phyloP scores from a whole-genome alignment of 2,888 invertebrate genomes.

The Caenorhabditis panamensis region DNA sequence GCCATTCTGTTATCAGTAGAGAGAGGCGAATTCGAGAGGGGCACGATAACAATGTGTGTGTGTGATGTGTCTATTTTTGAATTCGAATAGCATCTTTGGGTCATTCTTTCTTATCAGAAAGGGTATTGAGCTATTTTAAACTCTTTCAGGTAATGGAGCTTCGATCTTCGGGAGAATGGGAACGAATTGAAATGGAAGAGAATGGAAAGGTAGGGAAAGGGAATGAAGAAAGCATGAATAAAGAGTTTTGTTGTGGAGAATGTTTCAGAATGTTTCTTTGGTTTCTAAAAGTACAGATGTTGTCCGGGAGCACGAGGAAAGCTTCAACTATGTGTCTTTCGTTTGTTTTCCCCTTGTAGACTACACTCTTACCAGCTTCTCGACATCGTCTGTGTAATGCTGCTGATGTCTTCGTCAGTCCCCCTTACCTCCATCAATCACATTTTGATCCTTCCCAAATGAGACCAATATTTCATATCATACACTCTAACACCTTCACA shows the following conservation, averaged over 20 bases:
- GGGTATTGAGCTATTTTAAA: constrained; percentile 16
- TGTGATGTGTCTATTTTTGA: constrained; percentile 14
- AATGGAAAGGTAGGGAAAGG: neutral
- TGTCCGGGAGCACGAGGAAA: too few species aligned
- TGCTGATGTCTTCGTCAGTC: too few species aligned
- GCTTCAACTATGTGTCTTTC: too few species aligned
- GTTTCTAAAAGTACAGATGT: too few species aligned
- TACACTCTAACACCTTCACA: neutral
- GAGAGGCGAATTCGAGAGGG: neutral
- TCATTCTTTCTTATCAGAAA: constrained; percentile 3
- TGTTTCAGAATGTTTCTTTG: neutral
- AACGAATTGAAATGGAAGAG: constrained; percentile 15
- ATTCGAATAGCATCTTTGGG: too few species aligned
- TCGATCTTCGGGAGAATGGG: constrained; percentile 51
- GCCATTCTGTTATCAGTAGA: constrained; percentile 37
- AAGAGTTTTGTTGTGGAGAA: neutral
- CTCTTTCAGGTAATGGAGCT: constrained; percentile 39
- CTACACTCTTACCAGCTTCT: too few species aligned
- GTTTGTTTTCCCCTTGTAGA: too few species aligned
- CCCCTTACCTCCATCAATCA: neutral
- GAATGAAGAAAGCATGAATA: constrained; percentile 8
- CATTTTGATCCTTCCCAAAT: neutral
- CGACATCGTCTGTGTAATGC: too few species aligned
- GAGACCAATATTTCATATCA: neutral
- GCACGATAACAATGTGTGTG: too few species aligned